Evolutionary conservation across 2,797 vertebrate species (phyloP).

Genomic region (Mycteria americana): DNA sequence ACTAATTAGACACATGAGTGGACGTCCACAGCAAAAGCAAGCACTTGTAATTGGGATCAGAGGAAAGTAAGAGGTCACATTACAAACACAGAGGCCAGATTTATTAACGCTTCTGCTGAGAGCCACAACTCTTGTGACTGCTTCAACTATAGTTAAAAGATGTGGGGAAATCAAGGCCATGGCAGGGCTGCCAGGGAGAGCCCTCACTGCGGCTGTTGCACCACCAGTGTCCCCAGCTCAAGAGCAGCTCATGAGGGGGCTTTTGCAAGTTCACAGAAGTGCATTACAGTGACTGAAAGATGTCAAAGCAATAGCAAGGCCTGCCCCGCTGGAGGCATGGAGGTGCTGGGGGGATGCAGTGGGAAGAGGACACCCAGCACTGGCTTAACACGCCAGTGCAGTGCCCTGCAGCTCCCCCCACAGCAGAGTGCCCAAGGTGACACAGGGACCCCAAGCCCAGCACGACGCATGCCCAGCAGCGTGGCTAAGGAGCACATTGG

Average conservation of each 20-base stretch:
- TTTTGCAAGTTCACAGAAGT: neutral
- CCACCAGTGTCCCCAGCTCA: neutral
- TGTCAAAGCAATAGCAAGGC: neutral
- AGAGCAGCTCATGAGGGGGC: neutral
- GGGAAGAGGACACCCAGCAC: neutral
- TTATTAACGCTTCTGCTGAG: neutral
- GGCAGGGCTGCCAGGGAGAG: neutral
- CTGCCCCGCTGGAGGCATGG: neutral
- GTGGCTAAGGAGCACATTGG: accelerated
- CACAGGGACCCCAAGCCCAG: neutral
- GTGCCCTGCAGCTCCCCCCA: neutral
- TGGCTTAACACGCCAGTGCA: accelerated
- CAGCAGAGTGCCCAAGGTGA: neutral
- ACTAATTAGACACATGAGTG: neutral
- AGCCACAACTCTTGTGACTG: neutral
- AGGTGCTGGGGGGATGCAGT: neutral
- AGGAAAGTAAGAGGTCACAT: neutral
- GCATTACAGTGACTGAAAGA: neutral
- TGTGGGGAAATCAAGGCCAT: neutral
- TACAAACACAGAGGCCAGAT: neutral
- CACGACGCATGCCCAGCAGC: neutral
- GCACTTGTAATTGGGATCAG: slow-evolving; percentile 1
- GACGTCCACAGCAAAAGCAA: neutral
- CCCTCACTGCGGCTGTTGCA: neutral
- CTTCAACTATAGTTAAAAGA: neutral